Evolutionary conservation across 2,888 invertebrate species (phyloP).

Genomic region (Rhagophthalmus giganteus): DNA sequence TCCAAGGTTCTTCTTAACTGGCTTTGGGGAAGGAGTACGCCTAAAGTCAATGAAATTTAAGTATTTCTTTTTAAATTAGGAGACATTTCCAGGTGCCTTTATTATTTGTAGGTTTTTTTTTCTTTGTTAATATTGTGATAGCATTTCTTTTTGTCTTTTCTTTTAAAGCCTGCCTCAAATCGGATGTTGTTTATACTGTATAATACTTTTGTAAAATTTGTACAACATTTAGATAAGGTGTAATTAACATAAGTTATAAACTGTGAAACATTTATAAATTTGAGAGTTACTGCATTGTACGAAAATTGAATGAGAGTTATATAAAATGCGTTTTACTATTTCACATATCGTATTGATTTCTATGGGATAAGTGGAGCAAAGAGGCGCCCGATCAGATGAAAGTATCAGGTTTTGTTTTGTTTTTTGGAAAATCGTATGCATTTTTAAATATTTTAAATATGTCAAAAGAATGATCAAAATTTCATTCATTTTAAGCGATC

Average conservation of each 20-base stretch:
- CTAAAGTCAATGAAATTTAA: slow-evolving; percentile 52
- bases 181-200: slow-evolving; percentile 9
- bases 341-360: too few relatives aligned
- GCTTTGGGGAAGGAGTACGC: slow-evolving; percentile 77
- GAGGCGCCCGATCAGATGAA: too few relatives aligned
- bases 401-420: too few relatives aligned
- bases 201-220: slow-evolving; percentile 20
- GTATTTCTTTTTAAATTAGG: slow-evolving; percentile 2
- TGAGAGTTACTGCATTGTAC: not conserved
- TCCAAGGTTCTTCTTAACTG: slow-evolving; percentile 79
- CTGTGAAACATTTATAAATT: not conserved
- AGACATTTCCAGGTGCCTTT: slow-evolving; percentile 3
- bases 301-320: not conserved
- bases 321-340: too few relatives aligned
- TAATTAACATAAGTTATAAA: slow-evolving; percentile 4
- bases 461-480: too few relatives aligned
- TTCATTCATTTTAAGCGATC: too few relatives aligned
- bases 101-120: not conserved
- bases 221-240: slow-evolving; percentile 9
- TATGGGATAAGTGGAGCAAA: too few relatives aligned
- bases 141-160: slow-evolving; percentile 2
- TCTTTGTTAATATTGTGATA: slow-evolving; percentile 10
- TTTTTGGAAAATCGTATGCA: too few relatives aligned
- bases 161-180: slow-evolving; percentile 6
- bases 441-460: too few relatives aligned